These are phyloP conservation scores for Philotrypesis tridentata DNA, from an alignment of 1,140 invertebrate genomes.

Conservation along the genomic window DNA sequence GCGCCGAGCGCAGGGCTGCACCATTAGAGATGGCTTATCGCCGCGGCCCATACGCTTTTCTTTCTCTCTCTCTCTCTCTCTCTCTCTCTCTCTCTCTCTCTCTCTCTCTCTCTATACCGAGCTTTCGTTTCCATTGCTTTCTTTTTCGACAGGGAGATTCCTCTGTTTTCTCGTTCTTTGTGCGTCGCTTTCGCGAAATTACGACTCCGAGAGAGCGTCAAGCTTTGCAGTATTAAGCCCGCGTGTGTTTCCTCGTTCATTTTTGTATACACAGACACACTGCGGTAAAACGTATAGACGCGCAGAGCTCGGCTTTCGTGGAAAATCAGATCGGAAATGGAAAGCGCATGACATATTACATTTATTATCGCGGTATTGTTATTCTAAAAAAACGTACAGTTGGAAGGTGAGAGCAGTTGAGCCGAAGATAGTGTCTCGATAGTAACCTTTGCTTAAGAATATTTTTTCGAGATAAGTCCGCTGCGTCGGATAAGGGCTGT, in stretches of 20 bases:
- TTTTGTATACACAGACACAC: too few relatives aligned
- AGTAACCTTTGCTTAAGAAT: background rate
- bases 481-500: background rate
- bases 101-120: background rate
- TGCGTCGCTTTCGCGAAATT: background rate
- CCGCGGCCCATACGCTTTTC: slow-evolving; percentile 34
- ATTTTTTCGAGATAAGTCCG: background rate
- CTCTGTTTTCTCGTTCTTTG: background rate
- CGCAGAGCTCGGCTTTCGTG: too few relatives aligned
- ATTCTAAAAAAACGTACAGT: background rate
- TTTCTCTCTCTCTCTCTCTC: background rate
- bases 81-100: background rate
- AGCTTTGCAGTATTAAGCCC: background rate
- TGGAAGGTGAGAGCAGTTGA: background rate
- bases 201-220: too few relatives aligned
- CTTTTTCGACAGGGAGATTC: background rate
- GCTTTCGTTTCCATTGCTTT: background rate
- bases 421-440: background rate
- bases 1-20: slow-evolving; percentile 5
- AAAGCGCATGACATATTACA: too few relatives aligned
- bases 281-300: too few relatives aligned
- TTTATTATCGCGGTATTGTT: too few relatives aligned
- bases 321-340: too few relatives aligned
- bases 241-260: background rate
- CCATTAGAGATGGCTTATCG: slow-evolving; percentile 51